Evolutionary conservation across 2,113 vertebrate species (phyloP), one percentile per base, ranked within the genome.

Genomic region (Ptilorrhoa leucosticta): DNA sequence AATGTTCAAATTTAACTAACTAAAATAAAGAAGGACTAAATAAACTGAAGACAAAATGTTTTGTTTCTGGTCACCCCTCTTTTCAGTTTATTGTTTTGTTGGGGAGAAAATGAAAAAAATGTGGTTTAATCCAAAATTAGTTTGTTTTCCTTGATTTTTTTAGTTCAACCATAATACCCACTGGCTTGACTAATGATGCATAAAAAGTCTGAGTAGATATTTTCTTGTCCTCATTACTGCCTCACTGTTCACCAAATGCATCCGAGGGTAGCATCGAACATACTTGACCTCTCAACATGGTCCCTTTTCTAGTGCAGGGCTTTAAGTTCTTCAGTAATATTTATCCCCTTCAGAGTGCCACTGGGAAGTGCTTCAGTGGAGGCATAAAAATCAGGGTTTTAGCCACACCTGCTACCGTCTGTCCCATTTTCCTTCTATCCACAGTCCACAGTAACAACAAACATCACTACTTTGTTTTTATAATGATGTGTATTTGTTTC

Each of bases 91-190:
- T 92, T 91, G 71, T 66, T 96, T 86, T 51, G 18, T 33, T 83
- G 24, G 2, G 27, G 30, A 93, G 42, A 87, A 86, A 96, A 88
- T 66, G 12, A 70, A 90, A 81, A 91, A 89, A 81, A 75, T 2
- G 26, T 42, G 68, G 10, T 50, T 35, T 66, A 66, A 77, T 90
- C 83, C 86, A 73, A 90, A 95, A 73, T 77, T 54, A 64, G n/a
- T 79, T 83, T 95, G 78, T 88, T 95, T 90, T 85, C 58, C 69
- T 77, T 53, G 54, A 73, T 50, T 72, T 87, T 93, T 95, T 92
- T 69, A 35, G 65, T 90, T 81, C 76, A 84, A 57, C 51, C 60
- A 71, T 80, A 76, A 81, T 86, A 90, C 35, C 45, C 79, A 77
- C 16, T 92, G 76, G 35, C 72, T 92, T 84, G 68, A 47, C 71